Conservation (phyloP, 1,140 invertebrate species). For the Hycleus phaleratus region DNA sequence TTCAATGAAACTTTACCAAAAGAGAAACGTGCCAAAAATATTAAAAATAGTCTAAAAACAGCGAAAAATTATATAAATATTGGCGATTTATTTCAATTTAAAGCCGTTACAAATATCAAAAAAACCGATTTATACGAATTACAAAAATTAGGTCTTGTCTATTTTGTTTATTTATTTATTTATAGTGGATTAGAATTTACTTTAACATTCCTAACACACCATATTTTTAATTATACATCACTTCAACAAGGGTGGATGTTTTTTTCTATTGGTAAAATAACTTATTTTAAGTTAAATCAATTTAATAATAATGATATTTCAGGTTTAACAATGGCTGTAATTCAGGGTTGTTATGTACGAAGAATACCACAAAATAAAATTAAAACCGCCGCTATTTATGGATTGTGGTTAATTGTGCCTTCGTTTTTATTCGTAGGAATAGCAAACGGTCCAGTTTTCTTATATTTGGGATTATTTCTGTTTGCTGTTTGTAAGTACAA, state of each 20-base stretch:
- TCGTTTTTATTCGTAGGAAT: conserved; percentile 83
- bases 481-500: conserved; percentile 83
- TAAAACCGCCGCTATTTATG: conserved; percentile 63
- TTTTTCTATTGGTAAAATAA: conserved; percentile 70
- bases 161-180: conserved; percentile 93
- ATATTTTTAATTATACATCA: conserved; percentile 83
- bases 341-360: conserved; percentile 87
- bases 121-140: conserved; percentile 55
- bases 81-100: conserved; percentile 52
- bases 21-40: conserved; percentile 57
- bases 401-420: conserved; percentile 80
- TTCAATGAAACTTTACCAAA: conserved; percentile 83
- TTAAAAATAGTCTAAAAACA: conserved; percentile 55
- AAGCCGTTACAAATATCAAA: conserved; percentile 52
- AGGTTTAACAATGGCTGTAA: conserved; percentile 78
- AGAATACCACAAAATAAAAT: conserved; percentile 69
- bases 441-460: conserved; percentile 41
- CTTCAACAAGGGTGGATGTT: conserved; percentile 99
- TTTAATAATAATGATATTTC: background rate
- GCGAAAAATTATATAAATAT: conserved; percentile 60
- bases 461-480: conserved; percentile 78
- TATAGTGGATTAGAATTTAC: conserved; percentile 98
- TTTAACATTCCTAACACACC: conserved; percentile 92
- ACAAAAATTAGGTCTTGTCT: conserved; percentile 70
- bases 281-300: background rate